Evolutionary conservation across 2,113 vertebrate species (phyloP).

Genomic region (Myiagra hebetior): DNA sequence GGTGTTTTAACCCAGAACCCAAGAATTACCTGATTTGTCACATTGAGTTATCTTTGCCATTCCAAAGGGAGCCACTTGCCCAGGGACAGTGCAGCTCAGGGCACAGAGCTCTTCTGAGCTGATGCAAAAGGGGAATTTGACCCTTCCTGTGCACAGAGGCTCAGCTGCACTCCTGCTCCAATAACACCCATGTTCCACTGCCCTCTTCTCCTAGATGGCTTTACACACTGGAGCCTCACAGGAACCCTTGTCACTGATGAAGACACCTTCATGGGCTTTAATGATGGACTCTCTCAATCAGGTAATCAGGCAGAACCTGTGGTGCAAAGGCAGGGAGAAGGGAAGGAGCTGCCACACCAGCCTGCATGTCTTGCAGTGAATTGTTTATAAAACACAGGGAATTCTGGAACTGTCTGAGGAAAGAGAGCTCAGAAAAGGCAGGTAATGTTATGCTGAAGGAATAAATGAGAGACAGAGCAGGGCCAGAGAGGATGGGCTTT

Average conservation of each 20-base stretch:
- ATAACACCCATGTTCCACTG: not conserved
- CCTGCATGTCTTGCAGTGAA: not conserved
- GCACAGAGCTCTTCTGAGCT: not conserved
- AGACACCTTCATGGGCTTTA: conserved; percentile 90
- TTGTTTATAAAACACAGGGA: not conserved
- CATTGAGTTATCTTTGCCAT: rapidly evolving
- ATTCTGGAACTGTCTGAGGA: not conserved
- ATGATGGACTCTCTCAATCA: conserved; percentile 87
- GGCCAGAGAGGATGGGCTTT: not conserved
- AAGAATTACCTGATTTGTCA: not conserved
- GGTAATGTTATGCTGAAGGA: not conserved
- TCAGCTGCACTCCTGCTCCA: not conserved
- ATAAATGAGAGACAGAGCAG: not conserved
- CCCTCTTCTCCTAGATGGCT: conserved; percentile 77
- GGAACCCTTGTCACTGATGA: conserved; percentile 83
- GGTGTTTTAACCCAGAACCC: not conserved
- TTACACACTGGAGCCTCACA: conserved; percentile 90
- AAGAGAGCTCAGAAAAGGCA: not conserved
- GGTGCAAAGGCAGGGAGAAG: not conserved
- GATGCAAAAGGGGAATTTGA: not conserved
- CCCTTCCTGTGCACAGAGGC: rapidly evolving
- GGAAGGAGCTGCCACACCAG: not conserved
- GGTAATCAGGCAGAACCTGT: conserved; percentile 66
- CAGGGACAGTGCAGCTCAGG: not conserved
- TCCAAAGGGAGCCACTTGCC: not conserved